phyloP scores from a whole-genome alignment of 2,797 vertebrate species.

The Enteromius argenteus region DNA sequence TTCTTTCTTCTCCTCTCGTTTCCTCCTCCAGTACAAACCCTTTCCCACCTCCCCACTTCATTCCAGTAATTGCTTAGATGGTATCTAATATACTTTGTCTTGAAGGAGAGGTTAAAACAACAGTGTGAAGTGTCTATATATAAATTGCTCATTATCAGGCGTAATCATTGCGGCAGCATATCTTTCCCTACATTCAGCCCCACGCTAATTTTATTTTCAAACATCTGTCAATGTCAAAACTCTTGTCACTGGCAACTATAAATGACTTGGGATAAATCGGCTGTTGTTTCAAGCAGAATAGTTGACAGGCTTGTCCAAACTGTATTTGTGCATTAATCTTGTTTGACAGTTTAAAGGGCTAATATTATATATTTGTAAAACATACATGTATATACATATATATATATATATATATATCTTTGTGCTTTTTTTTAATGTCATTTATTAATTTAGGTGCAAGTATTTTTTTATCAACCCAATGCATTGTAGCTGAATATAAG shows the following conservation, averaged over 20 bases:
- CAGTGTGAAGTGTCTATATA: constrained; percentile 69
- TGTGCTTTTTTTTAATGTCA: too few species aligned
- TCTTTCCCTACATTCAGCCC: constrained; percentile 38
- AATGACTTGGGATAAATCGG: constrained; percentile 7
- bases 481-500: too few species aligned
- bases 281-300: constrained; percentile 16
- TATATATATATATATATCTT: too few species aligned
- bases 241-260: constrained; percentile 18
- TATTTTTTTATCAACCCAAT: not conserved
- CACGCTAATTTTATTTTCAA: constrained; percentile 61
- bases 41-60: constrained; percentile 19
- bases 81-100: constrained; percentile 60
- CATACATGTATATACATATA: not conserved
- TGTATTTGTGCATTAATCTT: constrained; percentile 24
- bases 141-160: constrained; percentile 66
- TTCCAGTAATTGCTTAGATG: constrained; percentile 61
- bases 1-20: constrained; percentile 7
- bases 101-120: constrained; percentile 56
- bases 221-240: constrained; percentile 53
- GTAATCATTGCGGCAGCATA: constrained; percentile 59
- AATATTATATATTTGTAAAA: not conserved
- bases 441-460: too few species aligned
- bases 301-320: constrained; percentile 39
- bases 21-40: constrained; percentile 10
- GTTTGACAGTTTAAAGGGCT: constrained; percentile 3